phyloP scores from a whole-genome alignment of 2,797 vertebrate genomes.

The Siniperca scherzeri region DNA sequence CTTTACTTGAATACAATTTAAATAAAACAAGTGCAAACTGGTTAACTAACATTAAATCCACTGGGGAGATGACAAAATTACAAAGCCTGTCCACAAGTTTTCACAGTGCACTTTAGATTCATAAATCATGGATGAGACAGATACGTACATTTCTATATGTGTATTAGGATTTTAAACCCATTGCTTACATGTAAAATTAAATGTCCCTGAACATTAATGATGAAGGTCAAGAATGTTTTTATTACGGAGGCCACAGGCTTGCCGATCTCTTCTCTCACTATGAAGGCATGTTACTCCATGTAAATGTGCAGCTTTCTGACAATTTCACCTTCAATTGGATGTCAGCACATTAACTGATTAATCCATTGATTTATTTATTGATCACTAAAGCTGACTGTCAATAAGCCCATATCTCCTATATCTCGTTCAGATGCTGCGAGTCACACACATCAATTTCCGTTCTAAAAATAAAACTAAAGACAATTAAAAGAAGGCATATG shows the following conservation, averaged over 20 bases:
- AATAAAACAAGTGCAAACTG: slow-evolving; percentile 14
- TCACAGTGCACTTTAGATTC: background rate
- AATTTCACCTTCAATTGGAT: slow-evolving; percentile 35
- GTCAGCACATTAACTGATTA: slow-evolving; percentile 36
- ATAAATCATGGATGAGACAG: background rate
- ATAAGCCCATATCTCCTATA: background rate
- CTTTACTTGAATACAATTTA: slow-evolving; percentile 26
- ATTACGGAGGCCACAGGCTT: background rate
- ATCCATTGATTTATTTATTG: slow-evolving; percentile 38
- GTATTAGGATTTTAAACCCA: background rate
- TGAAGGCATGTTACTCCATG: background rate
- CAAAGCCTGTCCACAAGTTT: background rate
- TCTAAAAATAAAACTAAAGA: too few species aligned
- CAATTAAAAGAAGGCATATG: too few species aligned
- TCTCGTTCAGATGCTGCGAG: background rate
- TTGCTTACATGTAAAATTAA: background rate
- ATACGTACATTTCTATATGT: background rate
- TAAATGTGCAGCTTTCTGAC: slow-evolving; percentile 13
- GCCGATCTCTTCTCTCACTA: background rate
- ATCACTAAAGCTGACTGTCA: slow-evolving; percentile 20
- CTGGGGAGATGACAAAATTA: background rate
- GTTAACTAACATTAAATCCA: background rate
- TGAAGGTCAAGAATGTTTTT: background rate
- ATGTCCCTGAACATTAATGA: slow-evolving; percentile 1
- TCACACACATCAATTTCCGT: background rate